These are phyloP conservation scores for Hippopotamyrus pictus DNA, from an alignment of 2,797 vertebrate genomes.

Conservation along the genomic window DNA sequence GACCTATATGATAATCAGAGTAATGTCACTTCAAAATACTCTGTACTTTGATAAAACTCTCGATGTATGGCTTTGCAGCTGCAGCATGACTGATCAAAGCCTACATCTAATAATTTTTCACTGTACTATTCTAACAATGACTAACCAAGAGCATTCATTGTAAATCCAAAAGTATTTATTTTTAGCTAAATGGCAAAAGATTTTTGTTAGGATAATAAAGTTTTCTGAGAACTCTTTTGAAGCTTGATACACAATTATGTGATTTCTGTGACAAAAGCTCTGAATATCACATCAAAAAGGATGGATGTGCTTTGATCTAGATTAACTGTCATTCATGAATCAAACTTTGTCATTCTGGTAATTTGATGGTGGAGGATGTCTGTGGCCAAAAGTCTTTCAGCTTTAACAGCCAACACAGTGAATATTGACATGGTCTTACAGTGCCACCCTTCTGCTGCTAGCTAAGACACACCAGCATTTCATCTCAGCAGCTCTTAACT, in stretches of 20 bases:
- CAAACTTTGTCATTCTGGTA: neutral
- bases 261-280: neutral
- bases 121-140: neutral
- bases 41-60: neutral
- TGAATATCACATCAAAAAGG: neutral
- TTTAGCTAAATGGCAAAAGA: neutral
- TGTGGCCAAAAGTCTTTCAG: neutral
- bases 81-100: neutral
- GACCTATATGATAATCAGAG: neutral
- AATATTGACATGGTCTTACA: neutral
- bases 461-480: neutral
- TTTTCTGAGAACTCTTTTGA: neutral
- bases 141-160: neutral
- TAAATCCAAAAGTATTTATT: neutral
- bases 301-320: neutral
- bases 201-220: neutral
- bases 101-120: neutral
- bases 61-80: neutral
- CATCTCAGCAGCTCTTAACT: neutral
- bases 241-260: neutral
- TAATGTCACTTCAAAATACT: neutral
- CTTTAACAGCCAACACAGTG: neutral
- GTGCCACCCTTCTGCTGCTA: neutral
- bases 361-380: neutral
- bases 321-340: neutral